Base-by-base conservation (phyloP, 1,140 invertebrate genomes). In the Drosophila yakuba region DNA sequence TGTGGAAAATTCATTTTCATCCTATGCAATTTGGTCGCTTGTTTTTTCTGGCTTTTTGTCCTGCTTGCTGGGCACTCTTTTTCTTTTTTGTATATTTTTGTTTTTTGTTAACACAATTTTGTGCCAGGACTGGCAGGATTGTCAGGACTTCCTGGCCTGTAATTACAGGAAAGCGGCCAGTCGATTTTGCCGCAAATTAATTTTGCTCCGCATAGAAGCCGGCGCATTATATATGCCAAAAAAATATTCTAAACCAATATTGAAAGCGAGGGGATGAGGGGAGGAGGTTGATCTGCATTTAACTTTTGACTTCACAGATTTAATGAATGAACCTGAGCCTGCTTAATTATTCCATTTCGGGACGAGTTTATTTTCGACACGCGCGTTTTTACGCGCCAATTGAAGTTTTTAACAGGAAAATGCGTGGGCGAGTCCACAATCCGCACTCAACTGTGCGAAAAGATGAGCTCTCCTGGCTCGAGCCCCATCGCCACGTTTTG, bases 341-440 rank as follows among this genome's bases (percentile, higher is more conserved):
- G 83, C 67, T 86, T 86, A 86, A 86, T 86, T 86, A 86, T 86
- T 86, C 83, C 83, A 88, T 86, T 86, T 78, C 69, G 67, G 78
- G 82, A 64, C 82, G 80, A 78, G 78, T 86, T 86, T 82, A 86
- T 86, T 83, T 88, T 79, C 75, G 86, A 89, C 84, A 86, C 83
- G 79, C 83, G 83, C 79, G 75, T 86, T 86, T 86, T 86, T 83
- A 86, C 78, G 83, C 83, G 79, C 71, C 83, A 86, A 86, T 86
- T 88, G 84, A 86, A 86, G 83, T 88, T 89, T 86, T 88, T 88
- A 86, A 86, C 88, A 89, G 83, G 79, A 86, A 86, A 86, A 86
- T 86, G 83, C 83, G 83, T 86, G 75, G 83, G 83, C 83, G 83
- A 84, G 83, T 83, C 82, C 82, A 86, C 78, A 85, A 81, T 82